Evolutionary conservation across 1,140 invertebrate genomes (phyloP).

Genomic region (silkworm (Bombyx mori)): ASM3026992v2 NC_085116.1:14974501-14975000

Average conservation of each 20-base stretch:
- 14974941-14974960: no score
- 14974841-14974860: no score
- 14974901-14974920: no score
- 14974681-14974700: conserved; percentile 45
- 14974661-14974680: conserved; percentile 33
- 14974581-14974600: conserved; percentile 1
- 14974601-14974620: background rate
- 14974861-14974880: no score
- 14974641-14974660: conserved; percentile 45
- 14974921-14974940: no score
- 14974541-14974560: conserved; percentile 62
- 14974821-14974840: background rate
- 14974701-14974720: conserved; percentile 49
- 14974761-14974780: conserved; percentile 18
- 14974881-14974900: no score
- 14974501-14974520: conserved; percentile 44
- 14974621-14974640: background rate
- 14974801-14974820: conserved; percentile 2
- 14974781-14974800: background rate
- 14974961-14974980: no score
- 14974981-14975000: no score
- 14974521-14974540: conserved; percentile 59
- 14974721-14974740: conserved; percentile 34
- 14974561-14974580: conserved; percentile 29
- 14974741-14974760: conserved; percentile 38